Evolutionary conservation across 1,140 invertebrate species (phyloP).

Genomic region (Linepithema humile): DNA sequence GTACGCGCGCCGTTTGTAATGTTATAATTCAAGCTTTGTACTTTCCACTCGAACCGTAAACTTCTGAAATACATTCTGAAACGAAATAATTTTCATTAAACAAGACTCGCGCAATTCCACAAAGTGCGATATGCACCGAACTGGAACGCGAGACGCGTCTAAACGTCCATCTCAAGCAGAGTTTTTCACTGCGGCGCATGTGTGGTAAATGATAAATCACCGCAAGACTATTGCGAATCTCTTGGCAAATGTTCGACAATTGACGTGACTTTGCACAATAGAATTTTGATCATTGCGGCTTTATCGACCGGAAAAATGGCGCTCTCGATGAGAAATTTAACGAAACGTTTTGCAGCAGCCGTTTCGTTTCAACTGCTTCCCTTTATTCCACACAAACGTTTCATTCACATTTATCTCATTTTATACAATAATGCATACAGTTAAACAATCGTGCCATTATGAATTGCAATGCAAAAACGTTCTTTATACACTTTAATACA

Average conservation of each 20-base stretch:
- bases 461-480: background rate
- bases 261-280: constrained; percentile 36
- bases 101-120: background rate
- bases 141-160: background rate
- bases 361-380: constrained; percentile 25
- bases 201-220: constrained; percentile 38
- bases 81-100: constrained; percentile 48
- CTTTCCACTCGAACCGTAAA: background rate
- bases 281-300: constrained; percentile 43
- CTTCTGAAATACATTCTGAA: constrained; percentile 20
- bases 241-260: constrained; percentile 26
- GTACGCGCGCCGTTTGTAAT: background rate
- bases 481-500: background rate
- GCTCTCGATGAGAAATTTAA: background rate
- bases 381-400: constrained; percentile 28
- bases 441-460: background rate
- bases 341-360: constrained; percentile 7
- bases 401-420: constrained; percentile 8
- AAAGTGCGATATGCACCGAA: background rate
- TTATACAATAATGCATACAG: background rate
- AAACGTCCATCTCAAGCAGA: constrained; percentile 8
- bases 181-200: background rate
- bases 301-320: constrained; percentile 42
- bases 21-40: background rate
- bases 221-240: background rate